Conservation (phyloP, 2,888 invertebrate species). For the Cerceris ruficornis region DNA sequence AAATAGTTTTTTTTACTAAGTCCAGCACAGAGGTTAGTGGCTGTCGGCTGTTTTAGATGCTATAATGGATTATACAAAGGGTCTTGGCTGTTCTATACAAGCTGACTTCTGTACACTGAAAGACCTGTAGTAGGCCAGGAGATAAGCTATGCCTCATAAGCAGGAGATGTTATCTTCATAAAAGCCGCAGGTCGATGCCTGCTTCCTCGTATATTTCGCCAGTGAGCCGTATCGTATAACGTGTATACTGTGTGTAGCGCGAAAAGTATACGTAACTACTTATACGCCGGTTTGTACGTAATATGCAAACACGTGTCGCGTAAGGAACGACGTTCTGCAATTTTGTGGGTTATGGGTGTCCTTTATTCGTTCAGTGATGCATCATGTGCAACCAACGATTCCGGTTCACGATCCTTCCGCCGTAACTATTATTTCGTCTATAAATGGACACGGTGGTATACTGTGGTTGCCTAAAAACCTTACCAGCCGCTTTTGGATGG, state of each 20-base stretch:
- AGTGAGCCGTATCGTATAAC: slow-evolving; percentile 38
- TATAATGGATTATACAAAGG: slow-evolving; percentile 70
- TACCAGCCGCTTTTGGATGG: slow-evolving; percentile 30
- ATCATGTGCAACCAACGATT: slow-evolving; percentile 23
- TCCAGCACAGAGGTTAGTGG: background rate
- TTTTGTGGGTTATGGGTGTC: slow-evolving; percentile 45
- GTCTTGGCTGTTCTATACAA: slow-evolving; percentile 42
- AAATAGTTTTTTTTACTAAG: background rate
- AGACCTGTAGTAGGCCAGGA: slow-evolving; percentile 66
- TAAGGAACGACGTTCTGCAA: slow-evolving; percentile 51
- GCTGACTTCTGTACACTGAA: slow-evolving; percentile 64
- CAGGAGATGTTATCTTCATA: slow-evolving; percentile 70
- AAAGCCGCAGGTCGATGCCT: slow-evolving; percentile 61
- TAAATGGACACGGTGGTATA: background rate
- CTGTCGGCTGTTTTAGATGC: slow-evolving; percentile 65
- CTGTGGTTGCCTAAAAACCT: slow-evolving; percentile 26
- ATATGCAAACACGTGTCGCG: slow-evolving; percentile 7
- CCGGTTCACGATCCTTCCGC: slow-evolving; percentile 26
- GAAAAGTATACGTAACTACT: too few species aligned
- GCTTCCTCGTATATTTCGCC: slow-evolving; percentile 43
- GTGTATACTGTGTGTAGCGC: background rate
- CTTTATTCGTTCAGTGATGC: slow-evolving; percentile 20
- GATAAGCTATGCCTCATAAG: slow-evolving; percentile 75
- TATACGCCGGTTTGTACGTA: background rate
- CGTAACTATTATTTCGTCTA: slow-evolving; percentile 14